Percentiles rank a stretch among this genome's conserved stretches.
Conservation (phyloP, 2,888 invertebrate genomes). For the Adela reaumurella region DNA sequence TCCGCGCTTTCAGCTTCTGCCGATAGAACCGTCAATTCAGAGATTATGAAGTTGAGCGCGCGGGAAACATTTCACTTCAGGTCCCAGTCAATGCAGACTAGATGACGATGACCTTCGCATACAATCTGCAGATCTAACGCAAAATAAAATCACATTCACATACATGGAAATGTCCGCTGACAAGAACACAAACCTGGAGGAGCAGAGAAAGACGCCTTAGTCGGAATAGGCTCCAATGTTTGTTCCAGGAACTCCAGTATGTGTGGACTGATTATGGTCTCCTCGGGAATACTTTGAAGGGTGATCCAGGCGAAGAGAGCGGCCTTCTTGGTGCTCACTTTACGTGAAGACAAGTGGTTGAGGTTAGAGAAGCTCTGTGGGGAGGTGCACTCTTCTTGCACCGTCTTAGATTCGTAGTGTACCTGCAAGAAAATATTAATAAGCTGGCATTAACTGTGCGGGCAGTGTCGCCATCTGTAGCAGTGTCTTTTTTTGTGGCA, state of each 20-base stretch:
- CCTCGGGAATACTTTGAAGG: slow-evolving; percentile 94
- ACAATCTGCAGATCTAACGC: no score
- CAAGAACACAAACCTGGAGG: slow-evolving; percentile 21
- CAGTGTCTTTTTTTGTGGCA: no score
- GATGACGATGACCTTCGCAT: no score
- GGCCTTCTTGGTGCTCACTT: slow-evolving; percentile 76
- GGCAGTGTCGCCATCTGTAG: no score
- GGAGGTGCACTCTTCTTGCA: slow-evolving; percentile 57
- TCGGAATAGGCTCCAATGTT: slow-evolving; percentile 91
- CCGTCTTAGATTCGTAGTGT: slow-evolving; percentile 77
- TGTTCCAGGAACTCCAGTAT: slow-evolving; percentile 96
- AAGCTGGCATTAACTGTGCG: no score
- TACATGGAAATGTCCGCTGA: neutral
- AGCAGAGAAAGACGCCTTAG: slow-evolving; percentile 48
- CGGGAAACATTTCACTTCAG: no score
- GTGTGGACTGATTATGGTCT: slow-evolving; percentile 96
- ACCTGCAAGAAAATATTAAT: slow-evolving; percentile 42
- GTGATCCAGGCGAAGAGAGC: slow-evolving; percentile 94
- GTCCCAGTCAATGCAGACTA: no score
- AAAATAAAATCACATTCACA: neutral
- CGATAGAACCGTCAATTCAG: no score
- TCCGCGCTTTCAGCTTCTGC: slow-evolving; percentile 21
- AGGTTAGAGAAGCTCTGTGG: slow-evolving; percentile 24
- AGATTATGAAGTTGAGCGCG: no score
- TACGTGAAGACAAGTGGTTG: slow-evolving; percentile 26